A percentile compares a stretch with the other conserved stretches of the same genome.
Evolutionary conservation across 2,113 vertebrate genomes (phyloP).

Genomic region (Coptodon bakossiorum): DNA sequence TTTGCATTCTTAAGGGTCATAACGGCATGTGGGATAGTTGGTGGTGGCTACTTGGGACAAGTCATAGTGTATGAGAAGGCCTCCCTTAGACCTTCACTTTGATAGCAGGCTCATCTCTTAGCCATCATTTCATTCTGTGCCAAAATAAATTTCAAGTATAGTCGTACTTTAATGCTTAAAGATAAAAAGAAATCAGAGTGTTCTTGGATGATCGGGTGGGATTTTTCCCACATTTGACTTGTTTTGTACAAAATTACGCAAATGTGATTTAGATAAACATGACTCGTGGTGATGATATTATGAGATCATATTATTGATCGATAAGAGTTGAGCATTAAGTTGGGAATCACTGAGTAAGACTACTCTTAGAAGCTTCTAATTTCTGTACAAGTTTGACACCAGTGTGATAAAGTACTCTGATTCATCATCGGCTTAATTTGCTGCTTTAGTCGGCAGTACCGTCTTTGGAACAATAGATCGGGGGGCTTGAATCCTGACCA

Average conservation of each 20-base stretch:
- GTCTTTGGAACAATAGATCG: neutral
- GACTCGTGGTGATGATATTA: neutral
- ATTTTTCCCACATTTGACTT: neutral
- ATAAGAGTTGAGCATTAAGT: neutral
- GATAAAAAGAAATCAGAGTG: neutral
- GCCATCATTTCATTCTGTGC: neutral
- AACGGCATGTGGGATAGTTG: neutral
- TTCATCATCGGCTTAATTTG: neutral
- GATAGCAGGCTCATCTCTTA: neutral
- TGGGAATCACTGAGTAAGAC: neutral
- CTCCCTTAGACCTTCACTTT: neutral
- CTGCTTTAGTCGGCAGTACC: neutral
- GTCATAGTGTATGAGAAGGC: neutral
- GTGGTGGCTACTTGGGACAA: neutral
- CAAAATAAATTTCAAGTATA: neutral
- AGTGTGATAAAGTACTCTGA: neutral
- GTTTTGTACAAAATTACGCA: neutral
- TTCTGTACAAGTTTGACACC: neutral
- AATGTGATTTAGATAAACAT: neutral
- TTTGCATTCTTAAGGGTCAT: neutral
- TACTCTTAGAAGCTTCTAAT: neutral
- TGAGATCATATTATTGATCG: neutral
- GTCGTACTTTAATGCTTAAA: neutral
- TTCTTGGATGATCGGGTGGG: fast-evolving
- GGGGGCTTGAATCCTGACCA: neutral